A percentile compares a stretch with the other conserved stretches of the same genome.
Conservation (phyloP, 2,888 invertebrate species). For the Cantharis nigra region DNA sequence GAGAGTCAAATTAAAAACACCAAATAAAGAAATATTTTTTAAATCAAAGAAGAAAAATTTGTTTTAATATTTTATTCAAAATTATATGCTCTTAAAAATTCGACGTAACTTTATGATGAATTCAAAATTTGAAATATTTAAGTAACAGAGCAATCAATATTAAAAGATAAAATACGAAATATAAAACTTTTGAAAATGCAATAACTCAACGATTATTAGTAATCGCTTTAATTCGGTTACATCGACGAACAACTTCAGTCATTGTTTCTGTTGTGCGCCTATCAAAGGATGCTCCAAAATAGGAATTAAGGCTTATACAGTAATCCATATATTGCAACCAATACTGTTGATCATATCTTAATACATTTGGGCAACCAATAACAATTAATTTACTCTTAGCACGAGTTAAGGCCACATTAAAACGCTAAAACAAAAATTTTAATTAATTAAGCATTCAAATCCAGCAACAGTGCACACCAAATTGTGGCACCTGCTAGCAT, state of each 20-base stretch:
- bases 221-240: not conserved
- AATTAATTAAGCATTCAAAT: not conserved
- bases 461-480: no score
- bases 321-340: slow-evolving; percentile 54
- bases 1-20: no score
- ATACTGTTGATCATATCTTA: slow-evolving; percentile 47
- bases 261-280: slow-evolving; percentile 1
- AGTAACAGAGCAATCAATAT: not conserved
- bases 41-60: no score
- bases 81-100: no score
- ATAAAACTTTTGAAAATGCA: not conserved
- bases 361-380: slow-evolving; percentile 59
- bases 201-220: not conserved
- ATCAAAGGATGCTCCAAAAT: slow-evolving; percentile 47
- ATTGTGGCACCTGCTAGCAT: no score
- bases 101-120: no score
- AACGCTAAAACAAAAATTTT: slow-evolving; percentile 59
- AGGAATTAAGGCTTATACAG: slow-evolving; percentile 49
- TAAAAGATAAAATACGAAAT: not conserved
- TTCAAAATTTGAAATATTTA: no score
- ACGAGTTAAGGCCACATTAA: slow-evolving; percentile 76
- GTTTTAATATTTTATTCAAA: no score
- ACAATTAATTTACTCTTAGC: slow-evolving; percentile 74
- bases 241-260: slow-evolving; percentile 2
- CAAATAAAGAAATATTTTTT: no score